Evolutionary conservation across 2,797 vertebrate species (phyloP).

Genomic region (Mionectes olivaceus): DNA sequence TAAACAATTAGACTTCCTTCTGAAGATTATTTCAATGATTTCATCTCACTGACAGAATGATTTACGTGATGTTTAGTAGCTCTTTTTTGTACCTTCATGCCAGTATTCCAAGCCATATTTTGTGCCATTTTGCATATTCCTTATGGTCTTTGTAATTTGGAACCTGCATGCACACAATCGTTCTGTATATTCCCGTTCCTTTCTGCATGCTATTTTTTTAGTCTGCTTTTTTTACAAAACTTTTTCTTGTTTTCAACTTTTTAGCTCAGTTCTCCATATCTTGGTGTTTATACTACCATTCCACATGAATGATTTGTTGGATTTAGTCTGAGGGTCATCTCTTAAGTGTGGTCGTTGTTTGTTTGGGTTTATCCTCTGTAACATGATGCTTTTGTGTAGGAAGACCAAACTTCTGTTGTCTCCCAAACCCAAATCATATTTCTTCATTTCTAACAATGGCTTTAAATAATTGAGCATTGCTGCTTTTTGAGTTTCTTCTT

Average conservation of each 20-base stretch:
- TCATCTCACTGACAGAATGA: neutral
- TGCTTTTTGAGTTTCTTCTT: neutral
- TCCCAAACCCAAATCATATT: neutral
- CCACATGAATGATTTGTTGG: neutral
- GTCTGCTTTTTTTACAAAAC: neutral
- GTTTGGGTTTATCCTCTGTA: neutral
- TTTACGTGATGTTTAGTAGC: neutral
- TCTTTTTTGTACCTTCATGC: conserved; percentile 8
- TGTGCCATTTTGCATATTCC: conserved; percentile 3
- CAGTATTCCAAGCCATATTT: conserved; percentile 5
- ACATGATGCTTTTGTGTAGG: neutral
- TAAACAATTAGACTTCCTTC: conserved; percentile 20
- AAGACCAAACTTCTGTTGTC: neutral
- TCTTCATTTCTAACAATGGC: neutral
- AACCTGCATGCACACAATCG: neutral
- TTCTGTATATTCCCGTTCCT: neutral
- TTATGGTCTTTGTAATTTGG: neutral
- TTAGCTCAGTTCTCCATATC: neutral
- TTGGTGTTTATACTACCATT: neutral
- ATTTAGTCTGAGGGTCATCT: neutral
- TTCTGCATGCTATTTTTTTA: neutral
- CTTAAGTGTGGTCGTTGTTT: neutral
- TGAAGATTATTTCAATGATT: neutral
- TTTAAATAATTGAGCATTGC: neutral
- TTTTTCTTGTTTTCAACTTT: neutral